Conservation (phyloP, 2,888 invertebrate species). For the Germaria angustata region DNA sequence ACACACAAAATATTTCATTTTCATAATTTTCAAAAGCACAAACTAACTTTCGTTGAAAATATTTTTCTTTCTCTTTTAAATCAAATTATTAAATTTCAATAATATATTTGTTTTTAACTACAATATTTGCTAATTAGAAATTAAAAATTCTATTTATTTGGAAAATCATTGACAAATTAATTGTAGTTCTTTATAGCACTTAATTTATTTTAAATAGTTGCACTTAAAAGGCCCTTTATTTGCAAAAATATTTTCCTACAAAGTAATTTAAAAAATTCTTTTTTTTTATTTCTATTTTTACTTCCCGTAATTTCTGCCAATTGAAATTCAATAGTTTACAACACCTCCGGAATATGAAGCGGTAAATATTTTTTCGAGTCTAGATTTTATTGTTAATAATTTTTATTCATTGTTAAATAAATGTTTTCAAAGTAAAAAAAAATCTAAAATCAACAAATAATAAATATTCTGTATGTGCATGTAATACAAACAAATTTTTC, state of each 20-base stretch:
- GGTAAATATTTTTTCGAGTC: slow-evolving; percentile 74
- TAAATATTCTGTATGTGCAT: slow-evolving; percentile 47
- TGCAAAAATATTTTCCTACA: neutral
- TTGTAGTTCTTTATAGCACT: too few relatives aligned
- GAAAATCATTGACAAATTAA: too few relatives aligned
- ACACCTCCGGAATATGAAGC: slow-evolving; percentile 80
- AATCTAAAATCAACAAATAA: slow-evolving; percentile 44
- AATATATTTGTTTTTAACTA: too few relatives aligned
- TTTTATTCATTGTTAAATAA: slow-evolving; percentile 35
- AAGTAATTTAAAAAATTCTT: slow-evolving; percentile 17
- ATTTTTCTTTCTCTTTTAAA: too few relatives aligned
- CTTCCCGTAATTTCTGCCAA: slow-evolving; percentile 40
- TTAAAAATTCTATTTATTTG: too few relatives aligned
- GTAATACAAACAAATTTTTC: slow-evolving; percentile 51
- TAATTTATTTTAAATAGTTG: neutral
- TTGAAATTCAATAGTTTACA: slow-evolving; percentile 75
- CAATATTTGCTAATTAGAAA: too few relatives aligned
- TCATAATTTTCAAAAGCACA: neutral
- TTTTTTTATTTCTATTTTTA: slow-evolving; percentile 6
- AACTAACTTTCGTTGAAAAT: neutral
- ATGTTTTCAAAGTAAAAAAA: slow-evolving; percentile 30
- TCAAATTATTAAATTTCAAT: too few relatives aligned
- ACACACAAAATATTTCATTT: neutral
- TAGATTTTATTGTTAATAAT: slow-evolving; percentile 48
- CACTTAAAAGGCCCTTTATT: neutral